These are phyloP conservation scores for Drosophila carrolli DNA, from an alignment of 1,140 invertebrate genomes.

Conservation along the genomic window DNA sequence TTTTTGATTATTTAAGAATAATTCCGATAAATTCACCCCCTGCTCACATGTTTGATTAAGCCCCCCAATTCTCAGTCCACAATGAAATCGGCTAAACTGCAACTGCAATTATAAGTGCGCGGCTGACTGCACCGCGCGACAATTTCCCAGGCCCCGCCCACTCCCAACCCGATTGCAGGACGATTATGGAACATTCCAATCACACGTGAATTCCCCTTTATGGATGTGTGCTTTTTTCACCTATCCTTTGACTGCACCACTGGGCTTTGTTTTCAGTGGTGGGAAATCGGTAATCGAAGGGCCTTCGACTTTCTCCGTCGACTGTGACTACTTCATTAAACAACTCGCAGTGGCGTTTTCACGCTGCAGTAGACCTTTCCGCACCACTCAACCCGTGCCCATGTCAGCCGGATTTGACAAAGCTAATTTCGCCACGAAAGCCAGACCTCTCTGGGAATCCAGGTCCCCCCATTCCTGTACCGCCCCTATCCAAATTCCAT, in stretches of 20 bases:
- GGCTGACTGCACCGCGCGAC: slow-evolving; percentile 57
- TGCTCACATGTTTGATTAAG: not conserved
- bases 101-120: slow-evolving; percentile 79
- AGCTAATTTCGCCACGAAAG: slow-evolving; percentile 70
- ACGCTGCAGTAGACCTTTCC: slow-evolving; percentile 15
- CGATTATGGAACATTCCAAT: slow-evolving; percentile 47
- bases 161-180: slow-evolving; percentile 15
- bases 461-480: not conserved
- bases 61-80: not conserved
- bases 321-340: slow-evolving; percentile 83
- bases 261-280: slow-evolving; percentile 30
- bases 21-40: too few species aligned
- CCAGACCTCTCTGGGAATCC: slow-evolving; percentile 2
- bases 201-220: slow-evolving; percentile 53
- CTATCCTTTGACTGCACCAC: slow-evolving; percentile 54
- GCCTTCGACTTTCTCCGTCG: slow-evolving; percentile 65
- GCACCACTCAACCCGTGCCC: slow-evolving; percentile 39
- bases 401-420: slow-evolving; percentile 71
- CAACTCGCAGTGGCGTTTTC: slow-evolving; percentile 60
- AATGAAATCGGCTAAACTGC: slow-evolving; percentile 51
- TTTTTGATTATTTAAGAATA: too few species aligned
- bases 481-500: slow-evolving; percentile 7
- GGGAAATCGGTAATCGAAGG: slow-evolving; percentile 1
- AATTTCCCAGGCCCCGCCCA: slow-evolving; percentile 7
- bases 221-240: slow-evolving; percentile 31